Percentiles rank a stretch among this genome's conserved stretches.
phyloP scores from a whole-genome alignment of 2,113 vertebrate genomes.

The Eretmochelys imbricata region DNA sequence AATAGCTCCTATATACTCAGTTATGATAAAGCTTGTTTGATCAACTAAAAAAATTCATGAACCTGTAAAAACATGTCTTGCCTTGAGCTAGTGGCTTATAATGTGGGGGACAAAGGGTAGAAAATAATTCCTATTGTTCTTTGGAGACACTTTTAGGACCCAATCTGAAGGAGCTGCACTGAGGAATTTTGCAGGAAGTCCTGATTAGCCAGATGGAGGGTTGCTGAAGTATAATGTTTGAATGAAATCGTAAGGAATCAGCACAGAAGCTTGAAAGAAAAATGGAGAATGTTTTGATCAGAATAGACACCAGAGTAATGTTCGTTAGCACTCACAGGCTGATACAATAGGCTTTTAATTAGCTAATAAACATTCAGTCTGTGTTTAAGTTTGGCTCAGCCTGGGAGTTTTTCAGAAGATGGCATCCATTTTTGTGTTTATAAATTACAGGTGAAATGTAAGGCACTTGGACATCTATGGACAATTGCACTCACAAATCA shows the following conservation, averaged over 20 bases:
- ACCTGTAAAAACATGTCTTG: not conserved
- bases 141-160: not conserved
- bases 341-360: not conserved
- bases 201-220: not conserved
- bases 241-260: not conserved
- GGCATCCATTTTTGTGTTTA: not conserved
- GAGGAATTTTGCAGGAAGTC: not conserved
- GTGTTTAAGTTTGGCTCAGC: not conserved
- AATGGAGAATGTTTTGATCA: not conserved
- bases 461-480: not conserved
- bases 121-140: not conserved
- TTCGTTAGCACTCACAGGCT: not conserved
- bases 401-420: not conserved
- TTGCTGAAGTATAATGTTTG: not conserved
- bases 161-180: not conserved
- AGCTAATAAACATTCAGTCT: not conserved
- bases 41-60: not conserved
- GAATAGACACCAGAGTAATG: not conserved
- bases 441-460: not conserved
- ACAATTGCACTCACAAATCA: rapidly evolving
- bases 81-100: not conserved
- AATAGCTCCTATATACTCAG: not conserved
- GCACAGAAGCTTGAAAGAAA: not conserved
- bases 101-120: not conserved
- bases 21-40: not conserved